Percentiles rank a stretch among this genome's conserved stretches.
Conservation (phyloP, 2,797 vertebrate genomes). For the Poecilia picta region DNA sequence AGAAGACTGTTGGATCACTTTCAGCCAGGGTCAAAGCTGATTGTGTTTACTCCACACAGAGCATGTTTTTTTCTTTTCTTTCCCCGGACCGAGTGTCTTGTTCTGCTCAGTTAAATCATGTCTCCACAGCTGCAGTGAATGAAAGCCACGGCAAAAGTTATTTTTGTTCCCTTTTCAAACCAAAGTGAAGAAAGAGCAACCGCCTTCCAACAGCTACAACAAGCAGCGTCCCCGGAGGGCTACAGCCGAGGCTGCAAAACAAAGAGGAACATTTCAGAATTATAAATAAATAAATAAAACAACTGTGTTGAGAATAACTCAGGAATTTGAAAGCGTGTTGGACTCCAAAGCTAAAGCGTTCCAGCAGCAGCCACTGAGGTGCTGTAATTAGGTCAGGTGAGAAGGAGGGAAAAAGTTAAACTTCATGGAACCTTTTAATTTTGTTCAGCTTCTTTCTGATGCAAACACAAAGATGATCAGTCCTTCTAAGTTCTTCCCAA, state of each 20-base stretch:
- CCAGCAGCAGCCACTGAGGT: conserved; percentile 40
- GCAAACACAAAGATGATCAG: neutral
- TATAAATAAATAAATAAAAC: conserved; percentile 18
- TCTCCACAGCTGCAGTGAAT: conserved; percentile 65
- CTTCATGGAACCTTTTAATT: conserved; percentile 49
- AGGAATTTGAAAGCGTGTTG: conserved; percentile 62
- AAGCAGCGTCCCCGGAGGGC: conserved; percentile 69
- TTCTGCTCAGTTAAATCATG: conserved; percentile 46
- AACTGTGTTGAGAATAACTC: conserved; percentile 64
- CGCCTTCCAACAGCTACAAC: conserved; percentile 56
- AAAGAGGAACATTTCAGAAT: conserved; percentile 71
- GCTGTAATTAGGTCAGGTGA: conserved; percentile 77
- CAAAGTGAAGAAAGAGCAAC: conserved; percentile 69
- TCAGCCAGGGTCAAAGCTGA: conserved; percentile 38
- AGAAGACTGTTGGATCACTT: conserved; percentile 9
- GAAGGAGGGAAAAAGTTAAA: conserved; percentile 56
- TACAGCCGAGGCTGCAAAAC: conserved; percentile 71
- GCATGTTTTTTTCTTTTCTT: conserved; percentile 22
- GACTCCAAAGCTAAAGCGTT: conserved; percentile 69
- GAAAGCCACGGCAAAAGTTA: conserved; percentile 65
- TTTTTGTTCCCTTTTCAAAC: conserved; percentile 73
- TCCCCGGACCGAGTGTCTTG: conserved; percentile 41
- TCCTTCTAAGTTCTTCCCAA: neutral
- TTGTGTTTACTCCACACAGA: conserved; percentile 43
- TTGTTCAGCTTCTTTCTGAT: conserved; percentile 10